Evolutionary conservation across 2,797 vertebrate genomes (phyloP).

Genomic region (Anableps anableps): DNA sequence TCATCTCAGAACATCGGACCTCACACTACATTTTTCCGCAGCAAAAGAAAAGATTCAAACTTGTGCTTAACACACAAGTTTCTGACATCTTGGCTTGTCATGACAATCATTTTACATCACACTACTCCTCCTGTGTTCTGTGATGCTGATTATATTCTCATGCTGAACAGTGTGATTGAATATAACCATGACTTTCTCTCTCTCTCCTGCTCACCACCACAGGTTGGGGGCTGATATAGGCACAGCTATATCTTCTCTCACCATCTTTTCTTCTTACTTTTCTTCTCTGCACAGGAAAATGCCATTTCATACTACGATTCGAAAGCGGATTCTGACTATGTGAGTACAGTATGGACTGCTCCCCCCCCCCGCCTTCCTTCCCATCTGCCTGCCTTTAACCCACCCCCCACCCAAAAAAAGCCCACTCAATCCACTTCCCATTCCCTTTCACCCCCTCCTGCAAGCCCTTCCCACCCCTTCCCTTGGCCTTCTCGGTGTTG

Average conservation of each 20-base stretch:
- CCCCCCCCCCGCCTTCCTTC: background rate
- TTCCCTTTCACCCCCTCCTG: conserved; percentile 46
- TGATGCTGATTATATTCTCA: conserved; percentile 84
- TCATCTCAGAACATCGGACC: conserved; percentile 43
- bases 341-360: conserved; percentile 83
- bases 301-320: conserved; percentile 97
- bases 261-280: conserved; percentile 75
- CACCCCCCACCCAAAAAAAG: conserved; percentile 8
- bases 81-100: conserved; percentile 54
- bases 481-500: conserved; percentile 46
- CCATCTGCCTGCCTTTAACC: conserved; percentile 55
- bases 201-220: conserved; percentile 66
- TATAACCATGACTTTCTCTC: conserved; percentile 79
- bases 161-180: conserved; percentile 78
- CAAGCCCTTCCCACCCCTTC: conserved; percentile 39
- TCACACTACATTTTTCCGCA: conserved; percentile 38
- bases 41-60: conserved; percentile 51
- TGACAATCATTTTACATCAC: conserved; percentile 75
- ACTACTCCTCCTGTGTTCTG: conserved; percentile 78
- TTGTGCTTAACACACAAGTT: conserved; percentile 34
- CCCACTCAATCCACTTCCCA: conserved; percentile 33
- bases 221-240: conserved; percentile 66
- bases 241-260: conserved; percentile 76
- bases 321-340: conserved; percentile 94
- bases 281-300: conserved; percentile 88